Conservation (phyloP, 2,113 vertebrate species). For the Prionailurus bengalensis region DNA sequence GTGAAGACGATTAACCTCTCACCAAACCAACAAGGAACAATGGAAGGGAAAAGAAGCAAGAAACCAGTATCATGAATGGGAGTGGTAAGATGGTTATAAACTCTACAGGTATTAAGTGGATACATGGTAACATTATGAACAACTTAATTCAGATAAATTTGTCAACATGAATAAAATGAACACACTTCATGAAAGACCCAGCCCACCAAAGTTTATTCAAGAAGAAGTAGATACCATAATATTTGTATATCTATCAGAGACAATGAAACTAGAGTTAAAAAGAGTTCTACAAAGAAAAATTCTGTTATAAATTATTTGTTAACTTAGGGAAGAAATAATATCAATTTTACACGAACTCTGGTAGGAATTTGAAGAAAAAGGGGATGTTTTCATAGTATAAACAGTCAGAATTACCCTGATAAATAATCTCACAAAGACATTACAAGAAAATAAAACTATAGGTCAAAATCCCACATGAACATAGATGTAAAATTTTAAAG, state of each 20-base stretch:
- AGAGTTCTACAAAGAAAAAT: background rate
- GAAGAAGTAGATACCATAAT: background rate
- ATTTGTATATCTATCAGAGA: background rate
- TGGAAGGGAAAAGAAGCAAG: background rate
- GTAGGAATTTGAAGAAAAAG: background rate
- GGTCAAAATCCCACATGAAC: background rate
- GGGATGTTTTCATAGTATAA: background rate
- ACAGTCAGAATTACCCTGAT: background rate
- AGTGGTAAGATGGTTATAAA: background rate
- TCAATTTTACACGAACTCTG: background rate
- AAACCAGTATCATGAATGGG: background rate
- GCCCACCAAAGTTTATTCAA: background rate
- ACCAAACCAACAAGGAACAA: background rate
- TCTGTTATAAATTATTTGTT: background rate
- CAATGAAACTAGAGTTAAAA: background rate
- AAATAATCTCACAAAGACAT: background rate
- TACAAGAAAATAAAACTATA: background rate
- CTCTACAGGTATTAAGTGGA: background rate
- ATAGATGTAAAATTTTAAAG: background rate
- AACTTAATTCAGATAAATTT: background rate
- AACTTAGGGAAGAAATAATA: background rate
- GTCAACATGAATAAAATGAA: background rate
- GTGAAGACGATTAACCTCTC: background rate
- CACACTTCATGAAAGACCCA: background rate
- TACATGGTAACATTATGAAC: background rate